Conservation (phyloP, 2,888 invertebrate genomes). For the Magallana nippona region DNA sequence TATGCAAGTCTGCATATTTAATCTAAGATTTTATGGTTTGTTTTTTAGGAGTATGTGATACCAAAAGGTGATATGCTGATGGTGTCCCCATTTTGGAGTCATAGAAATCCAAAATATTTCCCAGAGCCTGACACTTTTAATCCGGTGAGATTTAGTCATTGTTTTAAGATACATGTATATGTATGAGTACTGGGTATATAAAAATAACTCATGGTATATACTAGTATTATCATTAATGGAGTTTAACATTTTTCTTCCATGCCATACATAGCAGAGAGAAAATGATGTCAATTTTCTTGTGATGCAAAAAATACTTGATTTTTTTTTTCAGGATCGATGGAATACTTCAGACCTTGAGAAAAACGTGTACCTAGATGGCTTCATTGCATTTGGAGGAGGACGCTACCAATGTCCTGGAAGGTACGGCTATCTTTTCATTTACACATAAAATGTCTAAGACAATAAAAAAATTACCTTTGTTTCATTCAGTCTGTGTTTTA, state of each 20-base stretch:
- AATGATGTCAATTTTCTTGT: background rate
- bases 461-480: no score
- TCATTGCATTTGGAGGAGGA: conserved; percentile 76
- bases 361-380: conserved; percentile 71
- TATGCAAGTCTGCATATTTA: no score
- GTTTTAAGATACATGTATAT: no score
- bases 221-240: no score
- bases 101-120: conserved; percentile 69
- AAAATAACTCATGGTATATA: background rate
- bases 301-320: no score
- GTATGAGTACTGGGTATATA: background rate
- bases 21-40: background rate
- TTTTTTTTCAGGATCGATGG: conserved; percentile 66
- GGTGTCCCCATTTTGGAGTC: conserved; percentile 76
- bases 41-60: conserved; percentile 66
- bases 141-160: conserved; percentile 64
- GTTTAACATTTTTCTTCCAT: background rate
- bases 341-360: conserved; percentile 61
- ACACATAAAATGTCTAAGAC: no score
- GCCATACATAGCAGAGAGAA: background rate
- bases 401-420: conserved; percentile 77
- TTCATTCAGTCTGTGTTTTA: no score
- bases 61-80: conserved; percentile 72
- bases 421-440: conserved; percentile 52
- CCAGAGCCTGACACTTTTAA: conserved; percentile 69